Percentiles rank a stretch among this genome's conserved stretches.
phyloP scores from a whole-genome alignment of 1,140 invertebrate genomes.

The Aphaenogaster floridana region DNA sequence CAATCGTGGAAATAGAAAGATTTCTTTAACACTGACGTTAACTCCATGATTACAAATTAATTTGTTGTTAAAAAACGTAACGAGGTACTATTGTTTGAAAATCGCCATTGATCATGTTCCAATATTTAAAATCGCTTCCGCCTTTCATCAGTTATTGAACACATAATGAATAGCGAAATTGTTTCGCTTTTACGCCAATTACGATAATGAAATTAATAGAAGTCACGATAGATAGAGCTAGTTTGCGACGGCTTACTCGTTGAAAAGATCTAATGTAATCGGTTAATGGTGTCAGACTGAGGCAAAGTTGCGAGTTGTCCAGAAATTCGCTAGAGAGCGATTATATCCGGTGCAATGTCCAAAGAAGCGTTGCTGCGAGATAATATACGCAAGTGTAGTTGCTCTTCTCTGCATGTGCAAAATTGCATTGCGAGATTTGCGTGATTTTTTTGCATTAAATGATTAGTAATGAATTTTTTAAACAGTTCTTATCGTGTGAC shows the following conservation, averaged over 20 bases:
- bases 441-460: slow-evolving; percentile 55
- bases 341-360: too few relatives aligned
- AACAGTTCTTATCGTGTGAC: neutral
- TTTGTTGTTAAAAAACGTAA: neutral
- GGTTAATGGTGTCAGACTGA: too few relatives aligned
- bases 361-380: neutral
- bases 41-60: neutral
- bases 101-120: neutral
- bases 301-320: too few relatives aligned
- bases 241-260: neutral
- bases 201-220: neutral
- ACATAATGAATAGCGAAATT: neutral
- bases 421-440: neutral
- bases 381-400: neutral
- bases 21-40: neutral
- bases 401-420: neutral
- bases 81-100: neutral
- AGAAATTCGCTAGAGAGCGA: too few relatives aligned
- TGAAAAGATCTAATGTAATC: too few relatives aligned
- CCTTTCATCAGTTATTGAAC: too few relatives aligned
- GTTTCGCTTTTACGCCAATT: slow-evolving; percentile 2
- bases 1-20: neutral
- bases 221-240: neutral
- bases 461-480: slow-evolving; percentile 28
- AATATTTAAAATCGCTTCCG: too few relatives aligned